Conservation (phyloP, 1,140 invertebrate genomes). For the Papilio glaucus region DNA sequence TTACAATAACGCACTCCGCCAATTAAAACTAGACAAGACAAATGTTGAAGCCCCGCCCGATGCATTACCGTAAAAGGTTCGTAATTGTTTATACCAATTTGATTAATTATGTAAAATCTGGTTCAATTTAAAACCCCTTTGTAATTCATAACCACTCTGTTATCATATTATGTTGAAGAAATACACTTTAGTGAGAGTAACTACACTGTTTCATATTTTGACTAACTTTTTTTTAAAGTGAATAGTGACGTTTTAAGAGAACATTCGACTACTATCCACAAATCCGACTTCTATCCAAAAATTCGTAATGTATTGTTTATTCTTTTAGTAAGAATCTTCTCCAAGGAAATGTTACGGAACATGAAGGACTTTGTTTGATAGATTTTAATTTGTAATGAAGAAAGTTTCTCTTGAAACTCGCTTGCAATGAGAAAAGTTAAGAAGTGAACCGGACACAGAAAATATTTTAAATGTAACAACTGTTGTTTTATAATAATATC, state of each 20-base stretch:
- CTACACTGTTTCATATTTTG: too few relatives aligned
- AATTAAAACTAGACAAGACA: background rate
- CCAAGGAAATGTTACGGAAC: background rate
- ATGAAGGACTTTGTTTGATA: background rate
- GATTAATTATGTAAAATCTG: background rate
- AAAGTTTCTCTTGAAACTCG: background rate
- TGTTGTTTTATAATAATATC: background rate
- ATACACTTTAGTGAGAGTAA: background rate
- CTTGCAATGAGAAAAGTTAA: slow-evolving; percentile 9
- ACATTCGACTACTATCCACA: too few relatives aligned
- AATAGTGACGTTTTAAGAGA: too few relatives aligned
- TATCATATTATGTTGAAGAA: background rate
- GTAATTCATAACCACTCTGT: too few relatives aligned
- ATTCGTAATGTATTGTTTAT: background rate
- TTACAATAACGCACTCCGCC: background rate
- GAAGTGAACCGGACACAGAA: background rate
- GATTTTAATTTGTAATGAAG: slow-evolving; percentile 14
- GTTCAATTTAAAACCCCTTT: background rate
- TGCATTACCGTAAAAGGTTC: slow-evolving; percentile 15
- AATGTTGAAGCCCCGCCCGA: background rate
- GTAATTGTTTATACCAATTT: background rate
- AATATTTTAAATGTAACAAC: background rate
- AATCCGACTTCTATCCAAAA: too few relatives aligned
- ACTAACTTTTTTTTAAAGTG: too few relatives aligned
- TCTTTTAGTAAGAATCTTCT: too few relatives aligned